Evolutionary conservation across 2,888 invertebrate genomes (phyloP).

Genomic region (Entomobrya proxima): DNA sequence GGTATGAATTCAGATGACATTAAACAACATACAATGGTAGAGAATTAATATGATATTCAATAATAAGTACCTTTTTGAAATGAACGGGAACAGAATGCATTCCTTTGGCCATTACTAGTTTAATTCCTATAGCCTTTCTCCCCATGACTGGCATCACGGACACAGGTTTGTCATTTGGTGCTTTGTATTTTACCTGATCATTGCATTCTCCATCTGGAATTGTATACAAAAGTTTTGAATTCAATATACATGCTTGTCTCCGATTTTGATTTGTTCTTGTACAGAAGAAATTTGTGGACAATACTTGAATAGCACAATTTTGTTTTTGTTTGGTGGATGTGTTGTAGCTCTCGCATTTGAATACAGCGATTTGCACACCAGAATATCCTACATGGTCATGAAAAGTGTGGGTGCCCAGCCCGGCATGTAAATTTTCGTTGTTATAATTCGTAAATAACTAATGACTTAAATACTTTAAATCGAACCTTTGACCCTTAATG

Average conservation of each 20-base stretch:
- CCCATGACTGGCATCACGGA: slow-evolving; percentile 88
- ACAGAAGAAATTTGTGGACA: slow-evolving; percentile 23
- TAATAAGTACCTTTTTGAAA: slow-evolving; percentile 80
- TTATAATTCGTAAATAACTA: background rate
- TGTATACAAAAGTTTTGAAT: too few relatives aligned
- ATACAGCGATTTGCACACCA: slow-evolving; percentile 79
- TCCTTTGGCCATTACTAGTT: slow-evolving; percentile 88
- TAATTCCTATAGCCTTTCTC: slow-evolving; percentile 89
- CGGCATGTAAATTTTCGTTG: slow-evolving; percentile 28
- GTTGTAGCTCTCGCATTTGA: slow-evolving; percentile 80
- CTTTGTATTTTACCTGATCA: too few relatives aligned
- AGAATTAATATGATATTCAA: slow-evolving; percentile 76
- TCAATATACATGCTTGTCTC: background rate
- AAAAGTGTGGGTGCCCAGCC: slow-evolving; percentile 72
- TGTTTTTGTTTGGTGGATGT: slow-evolving; percentile 77
- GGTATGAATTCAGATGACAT: slow-evolving; percentile 4
- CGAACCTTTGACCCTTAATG: background rate
- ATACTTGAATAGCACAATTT: slow-evolving; percentile 36
- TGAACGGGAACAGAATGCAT: slow-evolving; percentile 90
- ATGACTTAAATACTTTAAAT: background rate
- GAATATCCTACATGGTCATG: slow-evolving; percentile 79
- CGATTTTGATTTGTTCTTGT: background rate
- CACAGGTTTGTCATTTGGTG: slow-evolving; percentile 74
- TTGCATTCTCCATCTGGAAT: too few relatives aligned
- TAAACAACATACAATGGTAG: background rate